Base-by-base conservation (phyloP, 2,113 vertebrate species). In the Anhinga anhinga region DNA sequence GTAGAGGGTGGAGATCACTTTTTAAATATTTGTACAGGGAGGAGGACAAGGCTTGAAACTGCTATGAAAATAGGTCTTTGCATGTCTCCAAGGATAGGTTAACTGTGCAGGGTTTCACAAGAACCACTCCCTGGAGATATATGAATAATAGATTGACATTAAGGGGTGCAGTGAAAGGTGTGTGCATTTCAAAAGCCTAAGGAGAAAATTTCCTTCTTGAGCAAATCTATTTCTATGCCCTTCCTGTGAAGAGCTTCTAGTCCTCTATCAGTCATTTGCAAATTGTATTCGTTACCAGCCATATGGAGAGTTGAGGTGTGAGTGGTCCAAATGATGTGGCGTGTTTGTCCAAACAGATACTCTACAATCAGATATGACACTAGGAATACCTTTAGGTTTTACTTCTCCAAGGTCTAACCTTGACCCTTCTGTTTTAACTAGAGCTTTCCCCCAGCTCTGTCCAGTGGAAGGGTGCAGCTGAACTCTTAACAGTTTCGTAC, bases 1-100 rank as follows among this genome's bases (percentile, higher is more conserved):
- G 62, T 7, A 30, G 67, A 97, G 97, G 98, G 98, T 97, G 97
- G 97, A 96, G 97, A 96, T 62, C 78, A 25, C 93, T 94, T 92
- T 76, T 94, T 97, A 97, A 98, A 98, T 98, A 98, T 98, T 98
- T 98, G 97, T 96, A 58, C 80, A 98, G 97, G 98, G 98, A 98
- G 98, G 97, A 96, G 97, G 85, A 84, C 74, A 85, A 73, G 73
- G 61, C 58, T 72, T 70, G 95, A 82, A 86, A 88, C 63, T 89
- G 72, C 90, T 62, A 20, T 95, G 88, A 94, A 91, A 96, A 58
- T 82, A 95, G 36, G 74, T 93, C 76, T 93, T 88, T 85, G 83
- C 88, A 63, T 88, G 82, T 92, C 88, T 96, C 59, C 53, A 69
- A 89, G 92, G 90, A 40, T 78, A 92, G 92, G 93, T 26, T 94